Evolutionary conservation across 2,797 vertebrate species (phyloP), one percentile per base, ranked within the genome.

Genomic region (Falco berigora): DNA sequence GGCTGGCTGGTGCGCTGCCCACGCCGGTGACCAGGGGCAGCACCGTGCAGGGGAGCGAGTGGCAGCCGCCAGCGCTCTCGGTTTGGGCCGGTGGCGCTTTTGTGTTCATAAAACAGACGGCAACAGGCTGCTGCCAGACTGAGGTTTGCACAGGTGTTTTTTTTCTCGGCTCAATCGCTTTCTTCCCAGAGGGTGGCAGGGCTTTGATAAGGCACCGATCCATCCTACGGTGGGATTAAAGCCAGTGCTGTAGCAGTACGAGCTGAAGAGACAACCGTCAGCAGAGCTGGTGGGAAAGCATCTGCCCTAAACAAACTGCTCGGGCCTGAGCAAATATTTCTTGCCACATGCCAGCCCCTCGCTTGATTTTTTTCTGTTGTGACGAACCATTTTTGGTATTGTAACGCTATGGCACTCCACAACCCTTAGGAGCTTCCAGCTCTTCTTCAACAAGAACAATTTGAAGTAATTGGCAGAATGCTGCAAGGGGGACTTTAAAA

Each of bases 231-330:
- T 12, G 1, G 67, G 49, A 38, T 66, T 44, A 55, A 47, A 16
- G 46, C 4, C 1, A 20, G 40, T 3, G n/a, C 62, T 32, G 27
- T 5, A 10, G 47, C 61, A 3, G 36, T 0, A 4, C 2, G 68
- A 82, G 56, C 44, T 16, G 88, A 7, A 50, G 72, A 38, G 82
- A 36, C 36, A 36, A 56, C 18, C 3, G 1, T 21, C 67, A 17
- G 63, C 86, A 7, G 63, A 46, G 73, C 78, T n/a, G 40, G 4
- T 38, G 3, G 53, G 12, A n/a, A 50, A 77, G 24, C 6, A 5
- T 11, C 58, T 44, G 84, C 40, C 88, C 75, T 47, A 16, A 73
- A 22, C 71, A 49, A 22, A 14, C 58, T 25, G 50, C 67, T 53
- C 10, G 2, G 61, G 16, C 12, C 0, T 1, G 13, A 50, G 59